phyloP scores from a whole-genome alignment of 2,113 vertebrate species.

The Anolis carolinensis region DNA sequence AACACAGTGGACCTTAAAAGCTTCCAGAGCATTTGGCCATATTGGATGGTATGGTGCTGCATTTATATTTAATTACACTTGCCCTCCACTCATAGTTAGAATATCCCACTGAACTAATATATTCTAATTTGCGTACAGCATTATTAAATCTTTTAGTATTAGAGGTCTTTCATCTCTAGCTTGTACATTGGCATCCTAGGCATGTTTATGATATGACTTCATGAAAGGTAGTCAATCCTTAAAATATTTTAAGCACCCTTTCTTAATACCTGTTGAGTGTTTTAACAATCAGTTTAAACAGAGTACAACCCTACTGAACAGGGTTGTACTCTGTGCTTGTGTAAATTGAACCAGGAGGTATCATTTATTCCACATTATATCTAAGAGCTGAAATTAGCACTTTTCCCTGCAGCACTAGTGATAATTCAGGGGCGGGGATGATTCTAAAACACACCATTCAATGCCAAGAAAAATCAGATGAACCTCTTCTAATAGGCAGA shows the following conservation, averaged over 20 bases:
- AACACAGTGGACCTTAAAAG: not conserved
- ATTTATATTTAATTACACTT: not conserved
- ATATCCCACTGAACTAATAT: not conserved
- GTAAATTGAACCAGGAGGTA: not conserved
- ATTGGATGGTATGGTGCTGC: not conserved
- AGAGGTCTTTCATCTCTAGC: not conserved
- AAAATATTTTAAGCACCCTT: not conserved
- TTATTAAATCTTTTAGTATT: not conserved
- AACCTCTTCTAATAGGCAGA: no score
- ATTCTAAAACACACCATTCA: not conserved
- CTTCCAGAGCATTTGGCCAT: not conserved
- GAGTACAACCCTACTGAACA: not conserved
- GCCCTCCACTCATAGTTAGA: no score
- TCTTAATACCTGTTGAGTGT: not conserved
- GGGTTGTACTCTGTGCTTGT: not conserved
- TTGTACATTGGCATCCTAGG: not conserved
- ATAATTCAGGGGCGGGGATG: not conserved
- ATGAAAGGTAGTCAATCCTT: not conserved
- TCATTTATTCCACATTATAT: not conserved
- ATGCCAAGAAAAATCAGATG: not conserved
- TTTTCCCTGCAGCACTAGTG: not conserved
- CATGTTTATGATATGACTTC: not conserved
- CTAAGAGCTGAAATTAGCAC: not conserved
- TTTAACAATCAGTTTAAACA: not conserved
- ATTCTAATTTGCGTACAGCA: not conserved